Evolutionary conservation across 2,113 vertebrate genomes (phyloP).

Genomic region (Etheostoma spectabile): DNA sequence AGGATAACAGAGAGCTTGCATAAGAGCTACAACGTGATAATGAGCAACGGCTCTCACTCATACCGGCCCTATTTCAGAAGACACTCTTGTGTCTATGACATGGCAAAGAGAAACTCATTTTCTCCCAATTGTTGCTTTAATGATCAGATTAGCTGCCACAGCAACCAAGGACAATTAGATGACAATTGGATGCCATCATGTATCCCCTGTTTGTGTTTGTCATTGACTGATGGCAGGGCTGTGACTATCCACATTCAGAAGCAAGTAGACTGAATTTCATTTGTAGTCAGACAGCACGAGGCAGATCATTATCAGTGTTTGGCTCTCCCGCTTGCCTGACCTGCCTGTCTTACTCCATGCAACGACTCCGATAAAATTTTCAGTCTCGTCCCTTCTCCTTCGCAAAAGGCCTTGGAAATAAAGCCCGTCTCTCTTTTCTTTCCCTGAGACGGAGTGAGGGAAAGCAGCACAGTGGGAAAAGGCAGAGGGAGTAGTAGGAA

Average conservation of each 20-base stretch:
- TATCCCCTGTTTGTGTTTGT: slow-evolving; percentile 54
- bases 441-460: slow-evolving; percentile 2
- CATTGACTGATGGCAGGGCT: slow-evolving; percentile 62
- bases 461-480: slow-evolving; percentile 18
- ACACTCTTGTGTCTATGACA: slow-evolving; percentile 3
- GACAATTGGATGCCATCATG: slow-evolving; percentile 63
- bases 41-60: slow-evolving; percentile 33
- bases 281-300: slow-evolving; percentile 55
- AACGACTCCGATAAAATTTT: slow-evolving; percentile 73
- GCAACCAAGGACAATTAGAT: slow-evolving; percentile 72
- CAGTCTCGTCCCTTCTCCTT: slow-evolving; percentile 15
- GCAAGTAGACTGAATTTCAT: slow-evolving; percentile 51
- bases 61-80: slow-evolving; percentile 41
- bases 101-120: slow-evolving; percentile 62
- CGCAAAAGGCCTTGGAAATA: slow-evolving; percentile 17
- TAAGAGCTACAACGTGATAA: slow-evolving; percentile 48
- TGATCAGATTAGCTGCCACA: slow-evolving; percentile 71
- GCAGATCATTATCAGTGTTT: slow-evolving; percentile 74
- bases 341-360: slow-evolving; percentile 70
- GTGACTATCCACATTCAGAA: slow-evolving; percentile 48
- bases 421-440: slow-evolving; percentile 12
- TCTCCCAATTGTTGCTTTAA: slow-evolving; percentile 63
- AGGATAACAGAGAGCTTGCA: slow-evolving; percentile 43
- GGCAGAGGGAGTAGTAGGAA: neutral
- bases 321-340: slow-evolving; percentile 58